Conservation (phyloP, 2,113 vertebrate genomes). For the Bambusicola thoracicus region DNA sequence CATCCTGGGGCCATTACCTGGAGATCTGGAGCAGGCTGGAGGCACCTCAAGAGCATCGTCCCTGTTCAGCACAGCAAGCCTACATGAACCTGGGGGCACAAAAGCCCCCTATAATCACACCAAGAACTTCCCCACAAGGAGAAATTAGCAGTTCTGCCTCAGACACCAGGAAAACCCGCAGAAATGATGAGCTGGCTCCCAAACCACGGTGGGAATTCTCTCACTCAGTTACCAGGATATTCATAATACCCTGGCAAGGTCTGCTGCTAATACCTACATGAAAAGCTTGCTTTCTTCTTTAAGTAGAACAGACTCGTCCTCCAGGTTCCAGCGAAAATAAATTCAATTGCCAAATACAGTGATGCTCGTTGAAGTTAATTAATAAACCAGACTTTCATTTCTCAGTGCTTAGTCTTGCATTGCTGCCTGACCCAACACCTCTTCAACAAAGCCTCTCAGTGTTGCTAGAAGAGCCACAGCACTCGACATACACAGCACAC, state of each 20-base stretch:
- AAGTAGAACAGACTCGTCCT: neutral
- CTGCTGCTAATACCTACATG: neutral
- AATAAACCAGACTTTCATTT: neutral
- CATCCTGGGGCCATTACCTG: too few species aligned
- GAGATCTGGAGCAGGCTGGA: neutral
- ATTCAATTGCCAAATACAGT: neutral
- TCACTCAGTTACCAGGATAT: rapidly evolving
- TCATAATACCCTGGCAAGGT: neutral
- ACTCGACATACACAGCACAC: neutral
- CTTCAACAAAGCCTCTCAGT: neutral
- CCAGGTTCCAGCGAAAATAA: neutral
- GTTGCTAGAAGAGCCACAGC: neutral
- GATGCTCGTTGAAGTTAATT: neutral
- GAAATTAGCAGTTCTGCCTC: neutral
- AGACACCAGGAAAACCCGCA: neutral
- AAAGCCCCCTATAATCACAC: neutral
- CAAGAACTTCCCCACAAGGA: neutral
- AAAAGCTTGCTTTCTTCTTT: neutral
- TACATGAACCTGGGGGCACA: neutral
- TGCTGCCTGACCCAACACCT: neutral
- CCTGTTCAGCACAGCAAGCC: neutral
- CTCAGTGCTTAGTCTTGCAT: neutral
- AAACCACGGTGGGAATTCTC: neutral
- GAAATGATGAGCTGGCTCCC: neutral
- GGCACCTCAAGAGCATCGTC: neutral